These are phyloP conservation scores for Epicauta chinensis DNA, from an alignment of 1,140 invertebrate species.

Conservation along the genomic window DNA sequence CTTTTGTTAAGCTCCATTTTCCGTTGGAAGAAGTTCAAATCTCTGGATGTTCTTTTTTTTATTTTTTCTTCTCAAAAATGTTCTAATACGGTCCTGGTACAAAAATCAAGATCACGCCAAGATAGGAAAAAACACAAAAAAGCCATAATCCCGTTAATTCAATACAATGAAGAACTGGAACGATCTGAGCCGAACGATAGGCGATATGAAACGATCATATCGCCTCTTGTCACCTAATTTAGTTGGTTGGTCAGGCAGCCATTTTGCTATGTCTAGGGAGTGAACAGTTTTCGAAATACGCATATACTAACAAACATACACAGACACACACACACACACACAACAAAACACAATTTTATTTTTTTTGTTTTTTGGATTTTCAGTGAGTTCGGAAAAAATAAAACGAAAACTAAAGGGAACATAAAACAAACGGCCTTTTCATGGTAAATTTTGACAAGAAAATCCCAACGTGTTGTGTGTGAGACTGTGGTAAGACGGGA, in stretches of 20 bases:
- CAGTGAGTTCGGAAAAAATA: too few relatives aligned
- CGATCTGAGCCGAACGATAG: too few relatives aligned
- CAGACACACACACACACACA: too few relatives aligned
- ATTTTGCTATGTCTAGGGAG: constrained; percentile 35
- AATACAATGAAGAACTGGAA: constrained; percentile 9
- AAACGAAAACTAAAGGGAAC: too few relatives aligned
- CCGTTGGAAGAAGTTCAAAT: too few relatives aligned
- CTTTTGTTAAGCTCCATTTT: too few relatives aligned
- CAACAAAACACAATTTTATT: neutral
- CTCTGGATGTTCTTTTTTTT: too few relatives aligned
- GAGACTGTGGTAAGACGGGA: too few relatives aligned
- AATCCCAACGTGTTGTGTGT: too few relatives aligned
- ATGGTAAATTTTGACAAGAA: too few relatives aligned
- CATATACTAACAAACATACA: constrained; percentile 20
- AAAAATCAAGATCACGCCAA: constrained; percentile 4
- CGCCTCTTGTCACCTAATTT: constrained; percentile 13
- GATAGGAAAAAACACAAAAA: constrained; percentile 6
- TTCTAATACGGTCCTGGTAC: neutral
- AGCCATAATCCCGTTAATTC: constrained; percentile 12
- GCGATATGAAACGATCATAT: constrained; percentile 9
- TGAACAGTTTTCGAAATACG: constrained; percentile 27
- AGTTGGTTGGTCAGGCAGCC: constrained; percentile 17
- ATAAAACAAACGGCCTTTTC: too few relatives aligned
- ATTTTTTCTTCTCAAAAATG: too few relatives aligned
- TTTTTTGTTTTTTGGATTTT: neutral